Conservation (phyloP, 1,140 invertebrate species). For the Drosophila oshimai region DNA sequence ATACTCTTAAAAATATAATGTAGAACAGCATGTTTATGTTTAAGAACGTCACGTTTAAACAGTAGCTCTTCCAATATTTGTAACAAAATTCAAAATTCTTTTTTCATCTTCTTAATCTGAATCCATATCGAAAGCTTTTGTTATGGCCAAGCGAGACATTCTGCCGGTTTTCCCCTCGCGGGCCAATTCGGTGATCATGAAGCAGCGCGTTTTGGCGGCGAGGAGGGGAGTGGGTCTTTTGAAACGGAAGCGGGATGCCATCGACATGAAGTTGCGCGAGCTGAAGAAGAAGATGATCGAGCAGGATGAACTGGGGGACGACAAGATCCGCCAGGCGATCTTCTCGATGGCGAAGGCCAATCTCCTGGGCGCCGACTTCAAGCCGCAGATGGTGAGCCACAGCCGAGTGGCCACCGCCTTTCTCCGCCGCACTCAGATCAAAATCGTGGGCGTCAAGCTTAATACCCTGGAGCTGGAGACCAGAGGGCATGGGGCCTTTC, state of each 20-base stretch:
- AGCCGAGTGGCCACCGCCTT: neutral
- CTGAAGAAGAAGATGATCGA: conserved; percentile 1
- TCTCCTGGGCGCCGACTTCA: conserved; percentile 66
- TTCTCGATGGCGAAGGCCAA: conserved; percentile 73
- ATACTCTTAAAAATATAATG: too few relatives aligned
- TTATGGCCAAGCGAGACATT: conserved; percentile 49
- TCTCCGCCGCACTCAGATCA: conserved; percentile 24
- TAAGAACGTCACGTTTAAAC: neutral
- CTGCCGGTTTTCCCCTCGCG: conserved; percentile 67
- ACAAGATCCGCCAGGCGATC: conserved; percentile 49
- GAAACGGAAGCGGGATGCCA: conserved; percentile 69
- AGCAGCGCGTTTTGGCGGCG: conserved; percentile 48
- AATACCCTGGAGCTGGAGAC: conserved; percentile 49
- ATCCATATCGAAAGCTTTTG: neutral
- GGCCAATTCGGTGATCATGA: conserved; percentile 67
- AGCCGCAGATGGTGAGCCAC: conserved; percentile 41
- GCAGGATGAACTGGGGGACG: conserved; percentile 23
- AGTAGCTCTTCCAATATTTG: neutral
- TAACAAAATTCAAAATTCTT: neutral
- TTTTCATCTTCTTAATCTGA: neutral
- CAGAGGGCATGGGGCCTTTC: neutral
- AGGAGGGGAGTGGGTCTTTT: conserved; percentile 56
- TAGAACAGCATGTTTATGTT: too few relatives aligned
- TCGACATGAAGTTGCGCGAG: conserved; percentile 67
- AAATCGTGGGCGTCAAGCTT: conserved; percentile 59